Evolutionary conservation across 2,888 invertebrate genomes (phyloP).

Genomic region (Cylloceria caligata): DNA sequence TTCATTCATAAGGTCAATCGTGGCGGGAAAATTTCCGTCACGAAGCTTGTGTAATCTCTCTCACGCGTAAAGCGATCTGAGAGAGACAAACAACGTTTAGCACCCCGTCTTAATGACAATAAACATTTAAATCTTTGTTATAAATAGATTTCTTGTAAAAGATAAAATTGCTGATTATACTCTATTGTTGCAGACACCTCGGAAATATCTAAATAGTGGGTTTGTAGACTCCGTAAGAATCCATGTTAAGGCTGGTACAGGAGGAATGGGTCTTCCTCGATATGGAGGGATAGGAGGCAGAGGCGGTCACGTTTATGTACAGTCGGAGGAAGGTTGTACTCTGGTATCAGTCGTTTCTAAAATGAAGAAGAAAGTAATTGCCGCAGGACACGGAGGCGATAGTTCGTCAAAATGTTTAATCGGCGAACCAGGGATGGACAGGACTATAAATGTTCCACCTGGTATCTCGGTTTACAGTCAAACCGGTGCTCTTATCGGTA

Average conservation of each 20-base stretch:
- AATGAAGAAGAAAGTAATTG: constrained; percentile 87
- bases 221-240: constrained; percentile 94
- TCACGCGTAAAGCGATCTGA: too few relatives aligned
- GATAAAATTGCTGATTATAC: not conserved
- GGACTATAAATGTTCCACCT: constrained; percentile 91
- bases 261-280: constrained; percentile 91
- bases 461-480: constrained; percentile 92
- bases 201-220: constrained; percentile 85
- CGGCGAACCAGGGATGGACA: constrained; percentile 90
- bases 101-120: too few relatives aligned
- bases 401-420: constrained; percentile 91
- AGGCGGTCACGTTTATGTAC: constrained; percentile 93
- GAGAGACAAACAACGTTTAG: too few relatives aligned
- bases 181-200: constrained; percentile 79
- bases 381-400: constrained; percentile 90
- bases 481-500: constrained; percentile 88
- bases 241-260: constrained; percentile 93
- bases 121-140: not conserved
- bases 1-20: too few relatives aligned
- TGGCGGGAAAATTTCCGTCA: too few relatives aligned
- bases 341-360: constrained; percentile 86
- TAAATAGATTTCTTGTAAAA: constrained; percentile 2
- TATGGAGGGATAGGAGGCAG: constrained; percentile 96
- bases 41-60: too few relatives aligned
- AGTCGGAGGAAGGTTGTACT: constrained; percentile 88